Evolutionary conservation across 2,797 vertebrate genomes (phyloP).

Genomic region (Gymnothorax reevesii): DNA sequence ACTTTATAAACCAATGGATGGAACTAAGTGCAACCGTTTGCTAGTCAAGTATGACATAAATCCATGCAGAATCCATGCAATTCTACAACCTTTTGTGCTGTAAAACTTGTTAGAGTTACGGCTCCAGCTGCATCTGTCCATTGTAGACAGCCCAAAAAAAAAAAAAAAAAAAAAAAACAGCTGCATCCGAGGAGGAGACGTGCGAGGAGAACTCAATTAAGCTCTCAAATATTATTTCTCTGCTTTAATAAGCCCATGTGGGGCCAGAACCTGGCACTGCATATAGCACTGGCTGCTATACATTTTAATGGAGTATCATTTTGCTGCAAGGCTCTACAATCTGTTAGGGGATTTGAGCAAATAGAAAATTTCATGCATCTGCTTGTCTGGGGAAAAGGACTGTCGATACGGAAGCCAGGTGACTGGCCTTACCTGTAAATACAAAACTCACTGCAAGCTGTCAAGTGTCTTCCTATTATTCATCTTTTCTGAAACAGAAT

Average conservation of each 20-base stretch:
- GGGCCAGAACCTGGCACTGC: neutral
- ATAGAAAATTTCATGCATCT: neutral
- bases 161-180: neutral
- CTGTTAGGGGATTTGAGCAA: conserved; percentile 4
- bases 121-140: no score
- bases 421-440: neutral
- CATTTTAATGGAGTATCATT: conserved; percentile 10
- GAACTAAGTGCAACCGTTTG: no score
- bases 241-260: neutral
- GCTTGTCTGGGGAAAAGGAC: neutral
- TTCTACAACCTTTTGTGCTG: no score
- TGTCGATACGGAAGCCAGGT: neutral
- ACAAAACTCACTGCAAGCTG: neutral
- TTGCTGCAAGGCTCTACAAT: neutral
- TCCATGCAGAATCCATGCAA: neutral
- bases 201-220: neutral
- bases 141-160: neutral
- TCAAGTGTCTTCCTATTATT: neutral
- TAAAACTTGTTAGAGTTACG: no score
- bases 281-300: neutral
- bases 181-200: neutral
- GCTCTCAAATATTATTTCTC: conserved; percentile 3
- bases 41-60: no score
- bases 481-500: neutral
- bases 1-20: no score